Percentiles rank a stretch among this genome's conserved stretches.
Conservation (phyloP, 2,888 invertebrate genomes). For the Lysandra bellargus region DNA sequence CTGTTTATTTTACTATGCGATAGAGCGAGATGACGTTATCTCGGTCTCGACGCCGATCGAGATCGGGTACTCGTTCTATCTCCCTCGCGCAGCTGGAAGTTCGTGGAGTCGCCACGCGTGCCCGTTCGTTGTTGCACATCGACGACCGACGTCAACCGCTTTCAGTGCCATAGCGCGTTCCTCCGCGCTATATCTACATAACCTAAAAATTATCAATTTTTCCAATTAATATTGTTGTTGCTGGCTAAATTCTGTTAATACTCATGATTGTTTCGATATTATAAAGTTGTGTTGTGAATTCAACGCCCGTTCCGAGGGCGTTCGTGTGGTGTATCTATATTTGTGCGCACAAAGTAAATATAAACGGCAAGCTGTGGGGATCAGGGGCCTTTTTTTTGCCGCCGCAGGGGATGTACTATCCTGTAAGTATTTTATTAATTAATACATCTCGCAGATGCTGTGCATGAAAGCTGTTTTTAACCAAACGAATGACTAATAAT, state of each 20-base stretch:
- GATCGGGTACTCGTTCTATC: conserved; percentile 50
- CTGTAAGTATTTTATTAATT: conserved; percentile 85
- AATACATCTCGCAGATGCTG: conserved; percentile 29
- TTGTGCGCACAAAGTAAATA: conserved; percentile 82
- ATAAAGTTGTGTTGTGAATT: conserved; percentile 75
- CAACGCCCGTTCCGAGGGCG: conserved; percentile 69
- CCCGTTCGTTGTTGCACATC: conserved; percentile 74
- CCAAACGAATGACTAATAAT: not conserved
- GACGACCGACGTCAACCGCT: conserved; percentile 78
- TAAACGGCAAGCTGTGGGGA: conserved; percentile 98
- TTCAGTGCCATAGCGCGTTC: conserved; percentile 77
- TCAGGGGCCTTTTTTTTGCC: conserved; percentile 97
- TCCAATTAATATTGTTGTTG: conserved; percentile 50
- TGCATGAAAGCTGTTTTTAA: not conserved
- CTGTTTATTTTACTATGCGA: conserved; percentile 36
- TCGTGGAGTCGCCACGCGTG: conserved; percentile 61
- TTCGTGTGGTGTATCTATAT: conserved; percentile 74
- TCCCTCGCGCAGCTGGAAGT: conserved; percentile 55
- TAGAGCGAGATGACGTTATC: conserved; percentile 47
- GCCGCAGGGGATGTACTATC: conserved; percentile 98
- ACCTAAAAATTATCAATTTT: conserved; percentile 69
- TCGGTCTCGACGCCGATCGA: conserved; percentile 49
- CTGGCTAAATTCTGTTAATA: conserved; percentile 59
- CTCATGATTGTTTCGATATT: conserved; percentile 76
- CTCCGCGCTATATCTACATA: conserved; percentile 75